phyloP scores from a whole-genome alignment of 2,797 vertebrate genomes.

The Crypturellus tataupa region DNA sequence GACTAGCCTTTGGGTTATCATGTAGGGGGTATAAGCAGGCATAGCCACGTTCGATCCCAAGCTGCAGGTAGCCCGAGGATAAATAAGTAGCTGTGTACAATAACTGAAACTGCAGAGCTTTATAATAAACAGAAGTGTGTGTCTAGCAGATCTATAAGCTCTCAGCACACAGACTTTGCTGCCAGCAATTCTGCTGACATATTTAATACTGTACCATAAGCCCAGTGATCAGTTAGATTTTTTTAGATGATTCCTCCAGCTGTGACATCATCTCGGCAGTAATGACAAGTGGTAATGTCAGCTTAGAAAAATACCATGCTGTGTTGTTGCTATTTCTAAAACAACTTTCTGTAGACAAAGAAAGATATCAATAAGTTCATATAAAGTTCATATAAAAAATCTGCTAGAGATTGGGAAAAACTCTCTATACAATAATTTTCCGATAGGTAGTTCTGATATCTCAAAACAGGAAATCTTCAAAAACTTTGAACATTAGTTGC shows the following conservation, averaged over 20 bases:
- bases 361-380: not conserved
- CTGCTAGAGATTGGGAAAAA: not conserved
- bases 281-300: not conserved
- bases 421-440: not conserved
- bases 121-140: not conserved
- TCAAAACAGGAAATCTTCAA: not conserved
- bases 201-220: not conserved
- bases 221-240: not conserved
- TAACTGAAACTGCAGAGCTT: not conserved
- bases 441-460: not conserved
- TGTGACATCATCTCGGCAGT: not conserved
- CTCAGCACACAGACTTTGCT: not conserved
- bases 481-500: not conserved
- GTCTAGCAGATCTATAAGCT: not conserved
- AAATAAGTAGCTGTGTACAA: not conserved
- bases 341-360: not conserved
- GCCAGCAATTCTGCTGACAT: not conserved
- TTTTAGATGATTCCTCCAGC: not conserved
- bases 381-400: not conserved
- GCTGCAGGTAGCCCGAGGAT: not conserved
- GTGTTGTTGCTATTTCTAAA: not conserved
- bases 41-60: conserved; percentile 2
- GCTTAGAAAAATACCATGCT: not conserved
- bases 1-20: not conserved
- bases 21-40: not conserved